phyloP scores from a whole-genome alignment of 2,113 vertebrate species.

The Cyphomyrus discorhynchus region DNA sequence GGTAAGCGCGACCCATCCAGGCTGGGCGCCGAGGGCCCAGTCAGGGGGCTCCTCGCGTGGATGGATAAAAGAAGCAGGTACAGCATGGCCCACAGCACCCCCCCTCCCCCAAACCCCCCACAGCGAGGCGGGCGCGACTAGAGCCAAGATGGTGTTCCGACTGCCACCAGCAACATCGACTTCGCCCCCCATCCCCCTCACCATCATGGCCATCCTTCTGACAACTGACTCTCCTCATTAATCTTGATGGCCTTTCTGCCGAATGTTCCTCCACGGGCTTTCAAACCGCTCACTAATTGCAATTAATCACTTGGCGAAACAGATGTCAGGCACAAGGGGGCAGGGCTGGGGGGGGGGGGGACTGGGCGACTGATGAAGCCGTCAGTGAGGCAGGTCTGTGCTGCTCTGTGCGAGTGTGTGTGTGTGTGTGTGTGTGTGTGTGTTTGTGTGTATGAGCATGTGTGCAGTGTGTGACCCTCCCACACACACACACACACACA shows the following conservation, averaged over 20 bases:
- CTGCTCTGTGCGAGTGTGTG: constrained; percentile 28
- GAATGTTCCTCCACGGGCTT: constrained; percentile 90
- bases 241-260: constrained; percentile 90
- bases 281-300: constrained; percentile 95
- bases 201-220: constrained; percentile 56
- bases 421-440: background rate
- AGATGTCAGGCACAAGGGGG: constrained; percentile 95
- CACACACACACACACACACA: background rate
- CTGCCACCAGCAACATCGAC: constrained; percentile 15
- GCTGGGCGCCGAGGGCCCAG: background rate
- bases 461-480: background rate
- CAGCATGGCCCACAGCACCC: background rate
- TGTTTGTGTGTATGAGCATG: constrained; percentile 9
- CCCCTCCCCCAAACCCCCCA: constrained; percentile 20
- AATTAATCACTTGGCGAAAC: constrained; percentile 99
- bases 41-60: background rate
- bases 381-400: constrained; percentile 60
- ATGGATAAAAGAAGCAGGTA: background rate
- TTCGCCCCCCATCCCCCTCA: constrained; percentile 15
- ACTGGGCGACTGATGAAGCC: constrained; percentile 73
- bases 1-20: background rate
- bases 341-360: constrained; percentile 55
- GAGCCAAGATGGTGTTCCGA: constrained; percentile 12
- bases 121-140: constrained; percentile 25
- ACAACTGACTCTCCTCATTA: constrained; percentile 87